A percentile compares a stretch with the other conserved stretches of the same genome.
These are phyloP conservation scores for Eledone cirrhosa DNA, from an alignment of 2,888 invertebrate species.

Conservation along the genomic window DNA sequence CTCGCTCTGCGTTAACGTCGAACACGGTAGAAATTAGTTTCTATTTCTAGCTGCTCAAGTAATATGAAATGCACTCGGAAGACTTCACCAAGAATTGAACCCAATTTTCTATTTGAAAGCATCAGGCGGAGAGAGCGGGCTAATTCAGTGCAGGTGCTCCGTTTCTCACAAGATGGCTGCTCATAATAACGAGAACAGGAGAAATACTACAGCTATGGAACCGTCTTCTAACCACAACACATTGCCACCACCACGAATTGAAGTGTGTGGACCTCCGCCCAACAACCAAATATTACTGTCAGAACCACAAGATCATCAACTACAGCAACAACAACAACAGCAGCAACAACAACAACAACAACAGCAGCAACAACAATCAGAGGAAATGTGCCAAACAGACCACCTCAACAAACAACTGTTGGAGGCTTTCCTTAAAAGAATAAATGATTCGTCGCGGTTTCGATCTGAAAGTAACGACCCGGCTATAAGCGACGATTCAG, in stretches of 20 bases:
- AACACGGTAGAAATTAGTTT: too few relatives aligned
- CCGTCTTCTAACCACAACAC: neutral
- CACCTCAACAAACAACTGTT: constrained; percentile 28
- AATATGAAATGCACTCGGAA: too few relatives aligned
- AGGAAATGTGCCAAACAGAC: constrained; percentile 20
- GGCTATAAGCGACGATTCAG: neutral
- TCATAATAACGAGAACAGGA: constrained; percentile 16
- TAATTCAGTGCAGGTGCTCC: constrained; percentile 14
- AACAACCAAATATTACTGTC: constrained; percentile 9
- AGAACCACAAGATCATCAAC: neutral
- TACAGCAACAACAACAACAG: too few relatives aligned
- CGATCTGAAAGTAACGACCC: neutral
- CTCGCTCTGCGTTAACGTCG: too few relatives aligned
- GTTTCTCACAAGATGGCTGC: constrained; percentile 24
- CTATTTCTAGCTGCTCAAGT: too few relatives aligned
- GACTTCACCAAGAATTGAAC: too few relatives aligned
- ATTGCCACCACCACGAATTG: constrained; percentile 19
- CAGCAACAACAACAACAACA: too few relatives aligned
- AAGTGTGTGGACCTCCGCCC: constrained; percentile 23
- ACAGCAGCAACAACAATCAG: neutral
- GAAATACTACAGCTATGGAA: neutral
- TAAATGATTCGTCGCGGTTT: constrained; percentile 22
- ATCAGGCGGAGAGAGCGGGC: too few relatives aligned
- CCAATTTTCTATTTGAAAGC: too few relatives aligned
- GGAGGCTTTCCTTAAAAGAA: constrained; percentile 23